Evolutionary conservation across 2,888 invertebrate species (phyloP).

Genomic region (Ischnus inquisitorius): DNA sequence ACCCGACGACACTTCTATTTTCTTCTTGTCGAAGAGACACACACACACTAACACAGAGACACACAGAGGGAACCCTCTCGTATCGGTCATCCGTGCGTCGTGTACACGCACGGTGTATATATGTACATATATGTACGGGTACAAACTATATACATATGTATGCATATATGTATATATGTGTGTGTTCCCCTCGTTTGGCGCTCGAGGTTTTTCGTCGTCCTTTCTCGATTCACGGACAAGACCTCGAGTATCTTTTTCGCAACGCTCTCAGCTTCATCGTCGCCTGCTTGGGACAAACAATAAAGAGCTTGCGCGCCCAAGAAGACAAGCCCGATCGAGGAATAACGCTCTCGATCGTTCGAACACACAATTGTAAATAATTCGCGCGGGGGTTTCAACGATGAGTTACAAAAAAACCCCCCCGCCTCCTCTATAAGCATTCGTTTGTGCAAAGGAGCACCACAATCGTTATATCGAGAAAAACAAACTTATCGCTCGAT

Average conservation of each 20-base stretch:
- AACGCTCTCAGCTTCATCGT: slow-evolving; percentile 24
- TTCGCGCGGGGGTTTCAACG: not conserved
- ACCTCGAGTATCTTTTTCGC: slow-evolving; percentile 50
- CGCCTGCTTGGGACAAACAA: not conserved
- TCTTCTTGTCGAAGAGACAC: slow-evolving; percentile 61
- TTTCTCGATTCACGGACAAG: slow-evolving; percentile 48
- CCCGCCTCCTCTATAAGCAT: not conserved
- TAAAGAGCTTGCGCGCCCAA: not conserved
- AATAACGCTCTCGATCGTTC: slow-evolving; percentile 2
- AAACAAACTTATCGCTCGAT: not conserved
- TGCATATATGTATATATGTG: slow-evolving; percentile 52
- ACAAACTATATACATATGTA: slow-evolving; percentile 73
- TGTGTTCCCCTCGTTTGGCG: slow-evolving; percentile 41
- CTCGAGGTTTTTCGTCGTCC: slow-evolving; percentile 59
- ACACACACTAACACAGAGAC: slow-evolving; percentile 53
- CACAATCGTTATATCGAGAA: slow-evolving; percentile 1
- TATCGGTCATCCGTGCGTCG: slow-evolving; percentile 27
- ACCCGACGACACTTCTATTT: slow-evolving; percentile 62
- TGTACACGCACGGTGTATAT: slow-evolving; percentile 63
- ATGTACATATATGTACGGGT: slow-evolving; percentile 69
- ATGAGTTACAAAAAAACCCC: slow-evolving; percentile 12
- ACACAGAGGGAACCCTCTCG: slow-evolving; percentile 66
- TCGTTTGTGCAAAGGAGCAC: not conserved
- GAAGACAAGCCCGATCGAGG: not conserved
- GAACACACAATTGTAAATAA: slow-evolving; percentile 36